Evolutionary conservation across 2,113 vertebrate genomes (phyloP).

Genomic region (Microtus oregoni): DNA sequence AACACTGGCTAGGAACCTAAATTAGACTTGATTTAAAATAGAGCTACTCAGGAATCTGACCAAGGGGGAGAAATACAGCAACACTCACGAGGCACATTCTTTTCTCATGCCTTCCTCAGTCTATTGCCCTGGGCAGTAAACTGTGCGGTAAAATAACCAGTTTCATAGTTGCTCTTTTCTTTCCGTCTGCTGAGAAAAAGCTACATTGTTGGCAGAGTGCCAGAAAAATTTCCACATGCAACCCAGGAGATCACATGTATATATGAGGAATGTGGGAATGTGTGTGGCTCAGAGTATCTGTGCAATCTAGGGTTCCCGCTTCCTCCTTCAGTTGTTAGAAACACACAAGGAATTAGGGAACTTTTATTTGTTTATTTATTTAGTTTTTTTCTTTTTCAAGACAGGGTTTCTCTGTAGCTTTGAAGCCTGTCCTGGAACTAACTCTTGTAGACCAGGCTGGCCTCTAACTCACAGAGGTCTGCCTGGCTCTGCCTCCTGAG

Average conservation of each 20-base stretch:
- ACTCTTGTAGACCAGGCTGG: no score
- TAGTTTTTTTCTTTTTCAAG: no score
- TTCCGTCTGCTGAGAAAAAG: conserved; percentile 48
- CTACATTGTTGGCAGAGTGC: conserved; percentile 32
- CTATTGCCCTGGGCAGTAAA: conserved; percentile 55
- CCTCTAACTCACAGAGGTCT: no score
- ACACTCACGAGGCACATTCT: conserved; percentile 60
- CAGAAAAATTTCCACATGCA: conserved; percentile 56
- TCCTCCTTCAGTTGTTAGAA: conserved; percentile 14
- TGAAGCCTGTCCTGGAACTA: no score
- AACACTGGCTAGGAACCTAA: conserved; percentile 56
- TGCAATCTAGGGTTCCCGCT: neutral
- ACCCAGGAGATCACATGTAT: conserved; percentile 36
- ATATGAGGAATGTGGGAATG: conserved; percentile 14
- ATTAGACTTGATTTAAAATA: conserved; percentile 72
- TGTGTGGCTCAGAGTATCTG: neutral
- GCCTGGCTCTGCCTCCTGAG: no score
- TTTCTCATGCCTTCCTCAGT: conserved; percentile 60
- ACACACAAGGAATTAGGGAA: conserved; percentile 47
- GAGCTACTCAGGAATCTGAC: conserved; percentile 53
- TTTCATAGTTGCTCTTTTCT: conserved; percentile 72
- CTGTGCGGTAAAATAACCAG: conserved; percentile 54
- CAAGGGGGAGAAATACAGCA: neutral
- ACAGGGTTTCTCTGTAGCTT: no score
- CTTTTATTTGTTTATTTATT: no score